These are phyloP conservation scores for Gymnogyps californianus DNA, from an alignment of 2,113 vertebrate genomes.

Conservation along the genomic window DNA sequence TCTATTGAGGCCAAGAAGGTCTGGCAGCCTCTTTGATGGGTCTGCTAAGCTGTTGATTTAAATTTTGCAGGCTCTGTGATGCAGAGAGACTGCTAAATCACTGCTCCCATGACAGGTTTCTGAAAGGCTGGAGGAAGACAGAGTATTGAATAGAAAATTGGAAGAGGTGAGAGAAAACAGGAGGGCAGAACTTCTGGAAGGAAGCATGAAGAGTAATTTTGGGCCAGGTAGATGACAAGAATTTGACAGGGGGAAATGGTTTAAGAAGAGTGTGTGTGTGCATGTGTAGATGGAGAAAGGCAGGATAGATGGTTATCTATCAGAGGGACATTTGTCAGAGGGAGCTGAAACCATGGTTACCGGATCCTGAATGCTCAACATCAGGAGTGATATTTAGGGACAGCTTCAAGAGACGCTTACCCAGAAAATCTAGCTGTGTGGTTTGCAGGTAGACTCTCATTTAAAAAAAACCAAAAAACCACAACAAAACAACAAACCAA, in stretches of 20 bases:
- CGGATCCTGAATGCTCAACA: not conserved
- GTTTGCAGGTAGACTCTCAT: not conserved
- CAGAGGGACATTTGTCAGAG: not conserved
- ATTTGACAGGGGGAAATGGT: not conserved
- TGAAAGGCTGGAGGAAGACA: not conserved
- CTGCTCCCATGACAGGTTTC: not conserved
- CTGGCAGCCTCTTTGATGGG: conserved; percentile 22
- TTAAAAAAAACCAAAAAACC: not conserved
- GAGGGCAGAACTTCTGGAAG: not conserved
- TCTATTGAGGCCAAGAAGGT: conserved; percentile 29
- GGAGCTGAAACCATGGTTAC: not conserved
- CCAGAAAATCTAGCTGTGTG: not conserved
- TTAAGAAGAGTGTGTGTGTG: not conserved
- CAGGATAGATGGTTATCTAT: not conserved
- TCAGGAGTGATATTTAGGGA: not conserved
- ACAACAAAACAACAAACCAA: not conserved
- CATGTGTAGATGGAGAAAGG: not conserved
- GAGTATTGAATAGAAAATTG: not conserved
- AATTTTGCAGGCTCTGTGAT: conserved; percentile 37
- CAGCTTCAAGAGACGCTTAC: not conserved
- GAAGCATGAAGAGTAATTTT: not conserved
- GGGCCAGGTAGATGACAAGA: not conserved
- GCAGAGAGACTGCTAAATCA: conserved; percentile 34
- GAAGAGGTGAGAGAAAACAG: not conserved
- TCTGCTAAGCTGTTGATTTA: conserved; percentile 33